Percentiles rank a stretch among this genome's conserved stretches.
Conservation (phyloP, 2,797 vertebrate genomes). For the Hyperoplus immaculatus region DNA sequence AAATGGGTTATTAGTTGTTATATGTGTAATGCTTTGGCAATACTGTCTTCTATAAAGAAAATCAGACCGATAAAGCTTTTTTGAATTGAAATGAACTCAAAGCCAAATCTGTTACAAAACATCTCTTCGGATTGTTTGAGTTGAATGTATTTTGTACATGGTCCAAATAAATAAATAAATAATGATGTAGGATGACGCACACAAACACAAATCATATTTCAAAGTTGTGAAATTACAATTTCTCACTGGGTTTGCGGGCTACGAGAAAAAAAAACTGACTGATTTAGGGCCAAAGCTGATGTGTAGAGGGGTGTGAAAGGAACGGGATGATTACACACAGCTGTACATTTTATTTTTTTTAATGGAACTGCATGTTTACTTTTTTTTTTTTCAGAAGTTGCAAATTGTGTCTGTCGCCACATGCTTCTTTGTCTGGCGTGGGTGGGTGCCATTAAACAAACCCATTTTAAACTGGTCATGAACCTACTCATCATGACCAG, state of each 20-base stretch:
- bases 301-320: constrained; percentile 24
- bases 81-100: no score
- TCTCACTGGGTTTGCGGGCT: background rate
- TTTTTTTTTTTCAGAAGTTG: background rate
- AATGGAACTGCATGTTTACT: background rate
- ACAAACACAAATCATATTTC: background rate
- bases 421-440: background rate
- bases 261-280: background rate
- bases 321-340: background rate
- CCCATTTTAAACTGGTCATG: no score
- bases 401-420: background rate
- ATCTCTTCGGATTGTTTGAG: no score
- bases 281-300: constrained; percentile 27
- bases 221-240: constrained; percentile 3
- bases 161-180: no score
- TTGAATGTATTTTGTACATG: no score
- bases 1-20: no score
- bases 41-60: no score
- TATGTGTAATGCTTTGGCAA: no score
- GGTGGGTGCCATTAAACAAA: background rate
- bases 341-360: constrained; percentile 19
- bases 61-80: no score
- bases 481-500: no score
- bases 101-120: no score
- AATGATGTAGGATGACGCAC: no score